Evolutionary conservation across 1,140 invertebrate species (phyloP).

Genomic region (Drosophila kurseongensis): DNA sequence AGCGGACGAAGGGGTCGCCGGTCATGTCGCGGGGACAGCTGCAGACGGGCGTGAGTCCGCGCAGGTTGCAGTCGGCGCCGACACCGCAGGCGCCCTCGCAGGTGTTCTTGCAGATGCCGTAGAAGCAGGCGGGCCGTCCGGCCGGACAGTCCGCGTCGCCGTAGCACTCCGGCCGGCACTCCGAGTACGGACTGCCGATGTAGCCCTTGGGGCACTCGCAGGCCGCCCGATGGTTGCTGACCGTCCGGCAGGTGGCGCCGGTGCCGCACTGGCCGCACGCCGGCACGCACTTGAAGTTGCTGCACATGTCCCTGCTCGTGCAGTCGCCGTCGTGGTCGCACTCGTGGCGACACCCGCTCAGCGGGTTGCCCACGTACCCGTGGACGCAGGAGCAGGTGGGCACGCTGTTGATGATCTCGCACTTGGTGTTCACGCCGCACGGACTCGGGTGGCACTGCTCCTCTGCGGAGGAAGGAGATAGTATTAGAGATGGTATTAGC

Average conservation of each 20-base stretch:
- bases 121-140: conserved; percentile 91
- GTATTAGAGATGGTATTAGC: too few species aligned
- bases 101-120: conserved; percentile 92
- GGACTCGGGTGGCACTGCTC: conserved; percentile 92
- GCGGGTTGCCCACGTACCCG: conserved; percentile 89
- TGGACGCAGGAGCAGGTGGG: conserved; percentile 91
- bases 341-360: conserved; percentile 89
- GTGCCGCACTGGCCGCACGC: conserved; percentile 92
- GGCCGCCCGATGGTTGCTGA: conserved; percentile 90
- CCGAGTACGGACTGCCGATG: conserved; percentile 89
- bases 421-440: conserved; percentile 92
- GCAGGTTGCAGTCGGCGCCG: conserved; percentile 88
- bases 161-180: conserved; percentile 91
- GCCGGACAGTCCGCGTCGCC: conserved; percentile 90
- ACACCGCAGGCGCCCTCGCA: conserved; percentile 92
- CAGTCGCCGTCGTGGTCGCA: conserved; percentile 92
- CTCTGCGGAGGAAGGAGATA: conserved; percentile 85
- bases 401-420: conserved; percentile 90
- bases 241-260: conserved; percentile 91
- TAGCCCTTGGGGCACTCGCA: conserved; percentile 93
- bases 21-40: conserved; percentile 94
- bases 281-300: conserved; percentile 91
- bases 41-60: conserved; percentile 92
- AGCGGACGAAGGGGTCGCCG: conserved; percentile 92
- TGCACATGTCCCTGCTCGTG: conserved; percentile 88